Conservation (phyloP, 2,888 invertebrate species). For the Ophonus ardosiacus region DNA sequence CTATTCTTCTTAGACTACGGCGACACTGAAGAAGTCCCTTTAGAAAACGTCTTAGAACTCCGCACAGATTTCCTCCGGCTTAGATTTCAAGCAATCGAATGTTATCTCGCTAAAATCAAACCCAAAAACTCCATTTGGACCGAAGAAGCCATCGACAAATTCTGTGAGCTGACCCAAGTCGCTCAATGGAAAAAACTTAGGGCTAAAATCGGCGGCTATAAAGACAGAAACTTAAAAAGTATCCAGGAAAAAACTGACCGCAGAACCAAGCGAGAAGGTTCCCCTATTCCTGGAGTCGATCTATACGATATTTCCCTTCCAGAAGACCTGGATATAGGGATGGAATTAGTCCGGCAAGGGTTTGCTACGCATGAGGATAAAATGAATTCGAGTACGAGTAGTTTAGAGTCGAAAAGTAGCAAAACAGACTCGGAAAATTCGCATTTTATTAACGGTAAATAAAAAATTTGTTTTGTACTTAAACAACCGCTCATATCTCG, state of each 20-base stretch:
- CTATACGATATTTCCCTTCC: slow-evolving; percentile 84
- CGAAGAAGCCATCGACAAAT: slow-evolving; percentile 80
- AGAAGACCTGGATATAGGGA: slow-evolving; percentile 81
- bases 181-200: slow-evolving; percentile 89
- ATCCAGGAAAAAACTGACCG: slow-evolving; percentile 68
- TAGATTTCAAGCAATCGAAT: slow-evolving; percentile 92
- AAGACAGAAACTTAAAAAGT: slow-evolving; percentile 70
- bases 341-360: slow-evolving; percentile 79
- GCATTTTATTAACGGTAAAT: slow-evolving; percentile 29
- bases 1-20: slow-evolving; percentile 94
- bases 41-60: slow-evolving; percentile 84
- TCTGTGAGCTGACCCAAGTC: slow-evolving; percentile 85
- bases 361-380: slow-evolving; percentile 76
- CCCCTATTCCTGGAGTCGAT: slow-evolving; percentile 87
- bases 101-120: slow-evolving; percentile 86
- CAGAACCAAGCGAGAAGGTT: slow-evolving; percentile 80
- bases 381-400: neutral
- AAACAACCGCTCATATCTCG: no score
- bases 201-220: slow-evolving; percentile 86
- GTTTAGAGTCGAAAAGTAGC: slow-evolving; percentile 9
- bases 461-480: no score
- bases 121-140: slow-evolving; percentile 79
- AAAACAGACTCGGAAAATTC: slow-evolving; percentile 3
- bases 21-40: slow-evolving; percentile 84
- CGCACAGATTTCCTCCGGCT: slow-evolving; percentile 86